Conservation (phyloP, 2,113 vertebrate genomes). For the Chaetodon auriga region DNA sequence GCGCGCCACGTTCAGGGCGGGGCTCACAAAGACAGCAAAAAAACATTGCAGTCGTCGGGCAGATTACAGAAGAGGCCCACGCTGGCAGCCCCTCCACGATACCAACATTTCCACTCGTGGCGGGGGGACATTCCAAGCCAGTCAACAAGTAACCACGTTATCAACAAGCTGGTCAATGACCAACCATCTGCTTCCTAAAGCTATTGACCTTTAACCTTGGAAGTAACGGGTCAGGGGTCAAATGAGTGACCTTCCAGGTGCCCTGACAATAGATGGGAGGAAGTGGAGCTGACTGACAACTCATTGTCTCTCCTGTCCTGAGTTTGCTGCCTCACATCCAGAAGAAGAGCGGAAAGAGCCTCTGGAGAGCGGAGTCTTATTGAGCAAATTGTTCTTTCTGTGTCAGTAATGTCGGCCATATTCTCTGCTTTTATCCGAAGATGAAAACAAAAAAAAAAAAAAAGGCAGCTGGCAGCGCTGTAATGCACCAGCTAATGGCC, state of each 20-base stretch:
- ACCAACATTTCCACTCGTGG: neutral
- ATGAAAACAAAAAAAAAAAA: slow-evolving; percentile 32
- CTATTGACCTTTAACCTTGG: slow-evolving; percentile 63
- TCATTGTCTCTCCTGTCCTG: neutral
- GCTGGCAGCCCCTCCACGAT: too few relatives aligned
- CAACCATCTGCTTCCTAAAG: slow-evolving; percentile 70
- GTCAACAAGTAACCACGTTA: slow-evolving; percentile 54
- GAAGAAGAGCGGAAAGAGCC: slow-evolving; percentile 9
- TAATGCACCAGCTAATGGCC: slow-evolving; percentile 38
- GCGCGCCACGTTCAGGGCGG: slow-evolving; percentile 29
- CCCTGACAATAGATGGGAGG: slow-evolving; percentile 54
- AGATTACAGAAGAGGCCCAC: slow-evolving; percentile 63
- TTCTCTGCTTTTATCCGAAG: slow-evolving; percentile 48
- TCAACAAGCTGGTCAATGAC: slow-evolving; percentile 55
- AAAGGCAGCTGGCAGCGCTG: slow-evolving; percentile 35
- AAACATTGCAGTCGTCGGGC: slow-evolving; percentile 61
- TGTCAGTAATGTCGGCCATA: slow-evolving; percentile 17
- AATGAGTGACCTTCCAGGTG: slow-evolving; percentile 56
- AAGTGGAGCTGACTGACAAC: slow-evolving; percentile 30
- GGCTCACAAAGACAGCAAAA: neutral
- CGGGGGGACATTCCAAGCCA: neutral
- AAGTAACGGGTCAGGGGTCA: slow-evolving; percentile 38
- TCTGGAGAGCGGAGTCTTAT: slow-evolving; percentile 13
- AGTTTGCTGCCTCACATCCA: neutral
- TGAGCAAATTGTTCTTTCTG: slow-evolving; percentile 39